Conservation (phyloP, 2,888 invertebrate genomes). For the Andrena chrysosceles region DNA sequence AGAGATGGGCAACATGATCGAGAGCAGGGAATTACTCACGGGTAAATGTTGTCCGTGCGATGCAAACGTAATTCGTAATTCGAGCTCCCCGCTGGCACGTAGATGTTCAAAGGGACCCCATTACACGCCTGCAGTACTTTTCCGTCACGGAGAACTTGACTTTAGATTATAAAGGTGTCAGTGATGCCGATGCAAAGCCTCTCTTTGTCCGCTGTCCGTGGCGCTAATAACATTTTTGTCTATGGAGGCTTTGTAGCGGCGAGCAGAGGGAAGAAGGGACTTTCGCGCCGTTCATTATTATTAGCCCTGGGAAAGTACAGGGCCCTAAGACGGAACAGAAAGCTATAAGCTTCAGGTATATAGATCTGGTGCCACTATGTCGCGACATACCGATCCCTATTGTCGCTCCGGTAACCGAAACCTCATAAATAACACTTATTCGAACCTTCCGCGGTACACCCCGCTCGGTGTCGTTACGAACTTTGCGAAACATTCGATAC, state of each 20-base stretch:
- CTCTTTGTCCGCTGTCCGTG: neutral
- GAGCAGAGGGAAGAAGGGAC: too few species aligned
- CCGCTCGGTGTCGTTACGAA: neutral
- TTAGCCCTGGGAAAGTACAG: neutral
- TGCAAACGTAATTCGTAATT: neutral
- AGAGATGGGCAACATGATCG: conserved; percentile 93
- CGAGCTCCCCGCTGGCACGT: too few species aligned
- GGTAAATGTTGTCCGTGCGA: conserved; percentile 84
- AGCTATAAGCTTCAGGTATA: conserved; percentile 46
- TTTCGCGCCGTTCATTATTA: conserved; percentile 3
- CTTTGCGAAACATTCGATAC: neutral
- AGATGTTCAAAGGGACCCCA: too few species aligned
- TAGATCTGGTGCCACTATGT: conserved; percentile 59
- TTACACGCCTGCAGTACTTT: neutral
- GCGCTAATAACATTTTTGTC: conserved; percentile 4
- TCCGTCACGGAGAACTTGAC: neutral
- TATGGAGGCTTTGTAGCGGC: neutral
- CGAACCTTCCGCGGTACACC: neutral
- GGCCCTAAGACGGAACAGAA: conserved; percentile 8
- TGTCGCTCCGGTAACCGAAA: neutral
- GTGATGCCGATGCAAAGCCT: neutral
- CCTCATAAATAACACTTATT: conserved; percentile 25
- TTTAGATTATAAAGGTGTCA: neutral
- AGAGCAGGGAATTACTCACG: conserved; percentile 92
- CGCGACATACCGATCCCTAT: conserved; percentile 53